Percentiles rank a stretch among this genome's conserved stretches.
Conservation (phyloP, 2,113 vertebrate genomes). For the Lepidothrix coronata region DNA sequence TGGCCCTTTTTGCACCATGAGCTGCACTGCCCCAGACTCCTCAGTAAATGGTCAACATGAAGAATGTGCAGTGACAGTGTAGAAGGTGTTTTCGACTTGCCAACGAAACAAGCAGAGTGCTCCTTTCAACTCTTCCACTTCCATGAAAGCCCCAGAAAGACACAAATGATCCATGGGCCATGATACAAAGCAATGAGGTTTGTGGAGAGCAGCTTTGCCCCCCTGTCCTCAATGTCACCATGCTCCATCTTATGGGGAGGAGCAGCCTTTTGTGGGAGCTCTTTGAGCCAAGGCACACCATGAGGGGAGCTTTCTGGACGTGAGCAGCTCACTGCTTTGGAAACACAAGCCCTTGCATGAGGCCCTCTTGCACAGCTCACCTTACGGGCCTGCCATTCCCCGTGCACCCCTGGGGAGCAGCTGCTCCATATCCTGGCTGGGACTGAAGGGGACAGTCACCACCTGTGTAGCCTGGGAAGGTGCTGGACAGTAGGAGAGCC, state of each 20-base stretch:
- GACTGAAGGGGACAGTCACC: not conserved
- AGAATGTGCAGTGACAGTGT: not conserved
- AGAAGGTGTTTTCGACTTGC: not conserved
- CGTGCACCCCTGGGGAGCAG: not conserved
- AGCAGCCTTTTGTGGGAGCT: not conserved
- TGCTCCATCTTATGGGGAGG: not conserved
- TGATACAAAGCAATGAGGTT: not conserved
- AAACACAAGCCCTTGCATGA: not conserved
- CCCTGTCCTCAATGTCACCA: rapidly evolving
- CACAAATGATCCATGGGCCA: not conserved
- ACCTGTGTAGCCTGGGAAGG: not conserved
- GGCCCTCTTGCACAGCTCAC: not conserved
- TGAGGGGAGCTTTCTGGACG: not conserved
- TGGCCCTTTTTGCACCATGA: not conserved
- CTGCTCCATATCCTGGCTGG: not conserved
- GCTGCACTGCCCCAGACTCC: rapidly evolving
- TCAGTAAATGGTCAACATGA: not conserved
- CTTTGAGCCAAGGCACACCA: not conserved
- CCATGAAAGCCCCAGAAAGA: not conserved
- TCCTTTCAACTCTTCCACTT: not conserved
- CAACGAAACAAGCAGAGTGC: not conserved
- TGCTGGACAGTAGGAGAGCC: not conserved
- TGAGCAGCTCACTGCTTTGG: not conserved
- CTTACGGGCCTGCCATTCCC: not conserved
- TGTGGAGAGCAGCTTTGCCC: not conserved